Evolutionary conservation across 1,140 invertebrate species (phyloP).

Genomic region (Lasaia peninsularis): DNA sequence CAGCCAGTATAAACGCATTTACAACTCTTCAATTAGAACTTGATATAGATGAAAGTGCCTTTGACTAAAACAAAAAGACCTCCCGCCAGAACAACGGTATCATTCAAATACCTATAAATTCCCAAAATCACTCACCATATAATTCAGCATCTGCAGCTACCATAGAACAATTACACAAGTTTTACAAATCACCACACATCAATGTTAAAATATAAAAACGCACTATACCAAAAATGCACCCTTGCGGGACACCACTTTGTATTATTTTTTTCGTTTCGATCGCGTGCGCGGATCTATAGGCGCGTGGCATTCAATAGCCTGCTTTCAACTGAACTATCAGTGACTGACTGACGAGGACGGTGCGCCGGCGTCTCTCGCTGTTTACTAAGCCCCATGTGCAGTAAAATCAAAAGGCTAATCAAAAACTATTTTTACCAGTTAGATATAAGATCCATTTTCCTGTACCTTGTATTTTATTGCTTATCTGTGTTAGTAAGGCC

Average conservation of each 20-base stretch:
- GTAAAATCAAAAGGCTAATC: constrained; percentile 41
- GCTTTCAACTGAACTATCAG: constrained; percentile 53
- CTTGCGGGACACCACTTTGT: constrained; percentile 42
- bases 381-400: constrained; percentile 70
- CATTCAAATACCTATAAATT: constrained; percentile 53
- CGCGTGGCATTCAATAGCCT: constrained; percentile 57
- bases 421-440: constrained; percentile 29
- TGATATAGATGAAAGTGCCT: constrained; percentile 55
- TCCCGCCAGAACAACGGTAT: constrained; percentile 51
- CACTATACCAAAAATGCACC: constrained; percentile 51
- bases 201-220: constrained; percentile 35
- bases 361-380: constrained; percentile 61
- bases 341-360: constrained; percentile 48
- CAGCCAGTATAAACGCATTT: constrained; percentile 45
- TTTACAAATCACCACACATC: constrained; percentile 34
- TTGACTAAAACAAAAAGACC: constrained; percentile 52
- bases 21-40: constrained; percentile 62
- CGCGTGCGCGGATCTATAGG: constrained; percentile 43
- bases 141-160: constrained; percentile 51
- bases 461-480: constrained; percentile 21
- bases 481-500: constrained; percentile 72
- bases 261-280: constrained; percentile 50
- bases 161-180: constrained; percentile 51
- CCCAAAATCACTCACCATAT: constrained; percentile 66
- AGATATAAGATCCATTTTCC: constrained; percentile 23